Evolutionary conservation across 2,888 invertebrate species (phyloP), one percentile per base, ranked within the genome.

Genomic region (Aelia acuminata): DNA sequence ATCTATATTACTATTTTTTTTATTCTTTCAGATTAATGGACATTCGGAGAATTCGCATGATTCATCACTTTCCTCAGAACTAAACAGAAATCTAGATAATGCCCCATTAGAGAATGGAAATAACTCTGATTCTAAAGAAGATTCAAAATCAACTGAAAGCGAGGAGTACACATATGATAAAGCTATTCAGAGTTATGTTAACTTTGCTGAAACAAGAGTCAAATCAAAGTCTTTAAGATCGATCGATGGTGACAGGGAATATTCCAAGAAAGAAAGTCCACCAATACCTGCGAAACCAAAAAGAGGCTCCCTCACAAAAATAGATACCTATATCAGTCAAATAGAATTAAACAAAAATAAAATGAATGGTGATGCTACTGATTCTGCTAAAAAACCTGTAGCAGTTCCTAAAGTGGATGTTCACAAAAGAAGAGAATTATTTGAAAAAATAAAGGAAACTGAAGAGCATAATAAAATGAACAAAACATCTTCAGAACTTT

Each of bases 91-190:
- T 48, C 26, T 70, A 18, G 88, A 88, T 39, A 75, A 88, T 49
- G 35, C 50, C 20, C 63, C 75, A 49, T 47, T 49, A 47, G 80
- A 31, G 13, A 43, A 85, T 43, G 53, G 75, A 48, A 47, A 85
- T 31, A 84, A 11, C 5, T 8, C 3, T 49, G 57, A 84, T 35
- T 26, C 53, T n/a, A 53, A 84, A 84, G 88, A 87, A 53, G 63
- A 88, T 53, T 70, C 70, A 20, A 84, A 88, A 87, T 95, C 95
- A 84, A 95, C 95, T 2, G 95, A 95, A 92, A 94, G 95, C 50
- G 94, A 96, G 91, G 96, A 97, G 92, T 97, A 97, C 92, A 97
- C 97, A 0, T 97, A 97, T 92, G 97, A 97, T 92, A 95, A 96
- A 91, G 97, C 97, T 91, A 97, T 97, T 91, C 96, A 97, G 92